Evolutionary conservation across 2,113 vertebrate genomes (phyloP).

Genomic region (Dromiciops gliroides): DNA sequence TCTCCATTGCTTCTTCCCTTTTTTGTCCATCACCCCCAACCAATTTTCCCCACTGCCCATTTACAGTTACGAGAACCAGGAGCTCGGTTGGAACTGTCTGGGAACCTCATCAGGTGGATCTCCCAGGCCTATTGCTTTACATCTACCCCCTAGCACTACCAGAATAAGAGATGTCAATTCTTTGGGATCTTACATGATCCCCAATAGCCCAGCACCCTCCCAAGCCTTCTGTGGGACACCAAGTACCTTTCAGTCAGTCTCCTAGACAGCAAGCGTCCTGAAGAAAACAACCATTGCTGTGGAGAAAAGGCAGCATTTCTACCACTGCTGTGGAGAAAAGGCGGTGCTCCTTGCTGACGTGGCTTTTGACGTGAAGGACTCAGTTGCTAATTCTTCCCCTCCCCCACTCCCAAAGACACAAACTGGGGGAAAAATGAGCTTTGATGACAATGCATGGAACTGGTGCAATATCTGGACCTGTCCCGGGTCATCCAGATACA

Average conservation of each 20-base stretch:
- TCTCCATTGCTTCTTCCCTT: not conserved
- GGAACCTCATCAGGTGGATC: not conserved
- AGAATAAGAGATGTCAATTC: not conserved
- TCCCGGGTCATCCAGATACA: not conserved
- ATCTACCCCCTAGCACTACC: not conserved
- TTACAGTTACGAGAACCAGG: not conserved
- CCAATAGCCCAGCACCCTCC: not conserved
- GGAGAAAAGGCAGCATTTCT: not conserved
- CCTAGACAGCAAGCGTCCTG: not conserved
- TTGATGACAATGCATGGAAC: not conserved
- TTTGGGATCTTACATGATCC: not conserved
- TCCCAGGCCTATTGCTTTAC: not conserved
- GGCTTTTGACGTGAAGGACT: not conserved
- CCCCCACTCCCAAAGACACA: not conserved
- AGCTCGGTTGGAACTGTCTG: not conserved
- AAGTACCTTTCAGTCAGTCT: not conserved
- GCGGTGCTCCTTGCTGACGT: slow-evolving; percentile 46
- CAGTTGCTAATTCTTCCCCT: not conserved
- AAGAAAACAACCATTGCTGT: not conserved
- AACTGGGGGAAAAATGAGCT: not conserved
- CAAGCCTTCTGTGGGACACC: not conserved
- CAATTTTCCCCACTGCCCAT: not conserved
- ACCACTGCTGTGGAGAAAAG: slow-evolving; percentile 36
- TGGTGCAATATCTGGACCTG: slow-evolving; percentile 36
- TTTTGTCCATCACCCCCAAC: not conserved